Percentiles rank a stretch among this genome's conserved stretches.
phyloP scores from a whole-genome alignment of 2,888 invertebrate species.

The Mesorhabditis sp. region DNA sequence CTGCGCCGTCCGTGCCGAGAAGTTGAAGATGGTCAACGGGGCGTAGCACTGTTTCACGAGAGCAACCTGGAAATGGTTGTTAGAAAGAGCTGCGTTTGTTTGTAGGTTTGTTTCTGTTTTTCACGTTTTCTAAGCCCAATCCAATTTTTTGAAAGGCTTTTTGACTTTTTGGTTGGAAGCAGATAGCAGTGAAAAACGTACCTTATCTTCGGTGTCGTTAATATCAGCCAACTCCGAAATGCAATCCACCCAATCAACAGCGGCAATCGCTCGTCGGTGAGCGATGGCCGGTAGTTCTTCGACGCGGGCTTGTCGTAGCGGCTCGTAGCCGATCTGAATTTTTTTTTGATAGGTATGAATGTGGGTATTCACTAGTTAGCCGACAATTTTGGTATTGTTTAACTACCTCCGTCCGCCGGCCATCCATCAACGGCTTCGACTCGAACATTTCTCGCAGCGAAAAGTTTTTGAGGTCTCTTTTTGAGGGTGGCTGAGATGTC shows the following conservation, averaged over 20 bases:
- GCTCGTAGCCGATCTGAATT: conserved; percentile 53
- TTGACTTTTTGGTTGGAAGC: too few species aligned
- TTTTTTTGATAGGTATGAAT: background rate
- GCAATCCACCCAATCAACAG: conserved; percentile 56
- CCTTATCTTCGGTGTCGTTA: conserved; percentile 51
- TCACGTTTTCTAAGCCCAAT: too few species aligned
- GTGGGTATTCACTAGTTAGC: background rate
- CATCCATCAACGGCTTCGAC: conserved; percentile 41
- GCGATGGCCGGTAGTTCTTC: conserved; percentile 55
- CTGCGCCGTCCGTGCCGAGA: conserved; percentile 55
- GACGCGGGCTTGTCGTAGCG: conserved; percentile 46
- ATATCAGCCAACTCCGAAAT: conserved; percentile 52
- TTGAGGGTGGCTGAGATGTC: background rate
- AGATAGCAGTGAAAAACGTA: too few species aligned
- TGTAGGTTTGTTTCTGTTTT: too few species aligned
- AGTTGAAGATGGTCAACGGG: conserved; percentile 56
- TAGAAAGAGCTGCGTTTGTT: background rate
- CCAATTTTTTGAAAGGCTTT: too few species aligned
- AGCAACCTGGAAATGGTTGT: conserved; percentile 25
- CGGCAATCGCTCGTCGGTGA: conserved; percentile 53
- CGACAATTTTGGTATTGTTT: background rate
- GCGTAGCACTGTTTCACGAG: conserved; percentile 54
- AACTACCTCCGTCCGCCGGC: conserved; percentile 44
- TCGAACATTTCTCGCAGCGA: conserved; percentile 55
- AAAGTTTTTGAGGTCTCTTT: conserved; percentile 36